Evolutionary conservation across 2,113 vertebrate species (phyloP).

Genomic region (Boulengeromyrus knoepffleri): DNA sequence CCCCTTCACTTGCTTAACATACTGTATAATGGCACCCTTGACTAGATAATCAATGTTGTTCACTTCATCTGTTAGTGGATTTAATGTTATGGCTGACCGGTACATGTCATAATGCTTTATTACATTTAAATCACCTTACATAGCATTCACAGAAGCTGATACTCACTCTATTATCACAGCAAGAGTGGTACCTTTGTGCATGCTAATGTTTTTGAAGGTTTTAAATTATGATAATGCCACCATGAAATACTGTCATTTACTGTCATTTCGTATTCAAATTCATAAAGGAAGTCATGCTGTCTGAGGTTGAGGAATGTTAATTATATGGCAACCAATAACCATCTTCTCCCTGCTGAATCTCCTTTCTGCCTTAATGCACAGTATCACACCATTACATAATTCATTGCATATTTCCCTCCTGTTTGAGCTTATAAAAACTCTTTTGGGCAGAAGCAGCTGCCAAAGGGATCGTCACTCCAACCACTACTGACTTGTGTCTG

Average conservation of each 20-base stretch:
- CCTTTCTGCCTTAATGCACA: conserved; percentile 6
- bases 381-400: conserved; percentile 25
- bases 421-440: not conserved
- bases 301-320: not conserved
- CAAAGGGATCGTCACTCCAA: not conserved
- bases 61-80: not conserved
- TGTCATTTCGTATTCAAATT: not conserved
- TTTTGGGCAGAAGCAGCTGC: not conserved
- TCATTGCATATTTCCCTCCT: conserved; percentile 11
- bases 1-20: not conserved
- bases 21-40: not conserved
- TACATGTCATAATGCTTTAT: not conserved
- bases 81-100: not conserved
- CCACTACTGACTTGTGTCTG: not conserved
- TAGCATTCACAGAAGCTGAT: not conserved
- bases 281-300: not conserved
- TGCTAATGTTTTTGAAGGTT: not conserved
- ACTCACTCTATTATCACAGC: not conserved
- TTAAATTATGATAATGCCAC: not conserved
- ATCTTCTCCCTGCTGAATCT: conserved; percentile 9
- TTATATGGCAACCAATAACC: conserved; percentile 7
- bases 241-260: not conserved
- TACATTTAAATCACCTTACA: not conserved
- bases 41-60: not conserved
- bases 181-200: not conserved